phyloP scores from a whole-genome alignment of 2,888 invertebrate species.

The Noctua janthina region DNA sequence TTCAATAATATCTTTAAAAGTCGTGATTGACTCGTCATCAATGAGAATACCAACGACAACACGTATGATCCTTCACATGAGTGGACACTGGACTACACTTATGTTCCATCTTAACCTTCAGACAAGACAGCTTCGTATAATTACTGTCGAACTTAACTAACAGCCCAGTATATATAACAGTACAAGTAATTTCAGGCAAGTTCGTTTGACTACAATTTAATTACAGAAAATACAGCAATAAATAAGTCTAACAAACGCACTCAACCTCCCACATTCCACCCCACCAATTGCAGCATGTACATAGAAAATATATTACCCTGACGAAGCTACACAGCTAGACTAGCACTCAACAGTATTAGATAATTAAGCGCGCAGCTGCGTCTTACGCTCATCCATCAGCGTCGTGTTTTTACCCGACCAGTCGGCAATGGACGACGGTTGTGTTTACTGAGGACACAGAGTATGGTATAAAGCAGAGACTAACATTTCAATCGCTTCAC shows the following conservation, averaged over 20 bases:
- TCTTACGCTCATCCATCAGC: conserved; percentile 67
- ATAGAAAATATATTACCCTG: conserved; percentile 46
- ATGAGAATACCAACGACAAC: too few species aligned
- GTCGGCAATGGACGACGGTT: conserved; percentile 29
- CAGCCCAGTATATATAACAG: not conserved
- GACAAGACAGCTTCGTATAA: not conserved
- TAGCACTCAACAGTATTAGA: conserved; percentile 64
- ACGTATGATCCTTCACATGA: not conserved
- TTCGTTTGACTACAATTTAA: not conserved
- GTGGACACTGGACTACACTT: too few species aligned
- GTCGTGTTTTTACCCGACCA: conserved; percentile 55
- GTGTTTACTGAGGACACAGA: conserved; percentile 28
- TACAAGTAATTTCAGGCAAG: not conserved
- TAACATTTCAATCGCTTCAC: too few species aligned
- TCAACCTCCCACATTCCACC: conserved; percentile 21
- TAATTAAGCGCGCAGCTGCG: conserved; percentile 69
- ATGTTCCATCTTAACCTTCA: not conserved
- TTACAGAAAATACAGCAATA: conserved; percentile 40
- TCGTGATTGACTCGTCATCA: too few species aligned
- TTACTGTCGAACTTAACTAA: not conserved
- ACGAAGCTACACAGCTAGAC: conserved; percentile 28
- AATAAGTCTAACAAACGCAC: conserved; percentile 32
- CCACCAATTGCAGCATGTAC: conserved; percentile 37
- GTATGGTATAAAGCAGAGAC: conserved; percentile 5
- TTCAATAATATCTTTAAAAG: too few species aligned